Percentiles rank a stretch among this genome's conserved stretches.
phyloP scores from a whole-genome alignment of 2,888 invertebrate genomes.

The Nesidiocoris tenuis region DNA sequence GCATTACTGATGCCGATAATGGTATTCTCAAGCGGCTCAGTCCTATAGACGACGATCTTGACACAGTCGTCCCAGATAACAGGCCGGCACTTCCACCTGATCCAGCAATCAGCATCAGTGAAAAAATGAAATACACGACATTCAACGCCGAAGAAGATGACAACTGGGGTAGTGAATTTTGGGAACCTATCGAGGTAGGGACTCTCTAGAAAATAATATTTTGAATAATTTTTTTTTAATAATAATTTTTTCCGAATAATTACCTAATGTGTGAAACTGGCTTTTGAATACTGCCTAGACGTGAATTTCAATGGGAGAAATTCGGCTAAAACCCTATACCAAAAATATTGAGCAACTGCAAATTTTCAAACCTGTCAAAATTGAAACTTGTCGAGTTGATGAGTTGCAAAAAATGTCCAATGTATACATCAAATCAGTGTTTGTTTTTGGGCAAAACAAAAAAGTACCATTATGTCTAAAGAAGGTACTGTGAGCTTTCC shows the following conservation, averaged over 20 bases:
- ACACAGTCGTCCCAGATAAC: not conserved
- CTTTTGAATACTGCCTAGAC: too few relatives aligned
- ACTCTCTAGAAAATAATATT: slow-evolving; percentile 1
- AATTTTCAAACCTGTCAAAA: too few relatives aligned
- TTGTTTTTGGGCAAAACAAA: too few relatives aligned
- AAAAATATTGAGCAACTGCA: too few relatives aligned
- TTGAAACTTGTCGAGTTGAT: too few relatives aligned
- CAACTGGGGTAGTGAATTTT: slow-evolving; percentile 42
- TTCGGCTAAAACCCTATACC: too few relatives aligned
- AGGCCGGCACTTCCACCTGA: not conserved
- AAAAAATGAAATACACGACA: slow-evolving; percentile 14
- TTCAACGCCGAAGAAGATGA: slow-evolving; percentile 21
- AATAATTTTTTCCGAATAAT: not conserved
- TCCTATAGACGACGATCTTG: not conserved
- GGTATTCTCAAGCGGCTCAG: not conserved
- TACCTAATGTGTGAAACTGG: too few relatives aligned
- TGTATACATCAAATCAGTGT: too few relatives aligned
- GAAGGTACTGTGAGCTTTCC: too few relatives aligned
- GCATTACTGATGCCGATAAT: not conserved
- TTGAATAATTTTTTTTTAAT: not conserved
- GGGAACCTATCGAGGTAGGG: slow-evolving; percentile 28
- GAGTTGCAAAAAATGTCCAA: too few relatives aligned
- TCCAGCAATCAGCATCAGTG: not conserved
- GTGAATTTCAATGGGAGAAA: too few relatives aligned
- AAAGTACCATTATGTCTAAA: too few relatives aligned